Evolutionary conservation across 2,888 invertebrate species (phyloP), one percentile per base, ranked within the genome.

Genomic region (Eupithecia insigniata): DNA sequence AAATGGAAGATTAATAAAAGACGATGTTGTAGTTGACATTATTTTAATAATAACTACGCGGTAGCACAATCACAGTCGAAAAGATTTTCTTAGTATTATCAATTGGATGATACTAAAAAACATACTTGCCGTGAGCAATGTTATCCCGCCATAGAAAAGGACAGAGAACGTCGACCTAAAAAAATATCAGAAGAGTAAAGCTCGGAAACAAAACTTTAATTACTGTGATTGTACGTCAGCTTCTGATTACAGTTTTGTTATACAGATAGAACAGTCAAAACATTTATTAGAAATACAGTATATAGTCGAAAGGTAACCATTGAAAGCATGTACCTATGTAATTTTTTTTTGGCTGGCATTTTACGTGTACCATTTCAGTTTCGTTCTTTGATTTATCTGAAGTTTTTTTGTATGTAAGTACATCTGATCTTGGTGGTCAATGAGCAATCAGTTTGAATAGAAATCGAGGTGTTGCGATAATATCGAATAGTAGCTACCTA

Each of bases 61-160:
- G 74, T 75, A 74, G 79, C 78, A 78, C 78, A 79, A 78, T 79
- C 74, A 78, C 78, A 75, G 78, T 79, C 71, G 72, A 73, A 76
- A 71, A 67, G 10, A 30, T 43, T 67, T 67, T 39, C 32, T 26
- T 64, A 39, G n/a, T 16, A 66, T 18, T 66, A 43, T 51, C 51
- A 62, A 22, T 34, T 36, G 22, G 26, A 62, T 34, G 26, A 36
- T 34, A 22, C 10, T 22, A 62, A 62, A 22, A 62, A 67, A 39
- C 30, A 68, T 68, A 16, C 61, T 66, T 62, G 30, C 32, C 46
- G 26, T 71, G 74, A 71, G 71, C 68, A 69, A 61, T 66, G 39
- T 70, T 46, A 18, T 66, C 16, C 32, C 36, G 0, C 7, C 46
- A 8, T 46, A 10, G n/a, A 46, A 46, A 46, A 16, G 12, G 32